These are phyloP conservation scores for Noctua comes DNA, from an alignment of 2,888 invertebrate species.

Conservation along the genomic window DNA sequence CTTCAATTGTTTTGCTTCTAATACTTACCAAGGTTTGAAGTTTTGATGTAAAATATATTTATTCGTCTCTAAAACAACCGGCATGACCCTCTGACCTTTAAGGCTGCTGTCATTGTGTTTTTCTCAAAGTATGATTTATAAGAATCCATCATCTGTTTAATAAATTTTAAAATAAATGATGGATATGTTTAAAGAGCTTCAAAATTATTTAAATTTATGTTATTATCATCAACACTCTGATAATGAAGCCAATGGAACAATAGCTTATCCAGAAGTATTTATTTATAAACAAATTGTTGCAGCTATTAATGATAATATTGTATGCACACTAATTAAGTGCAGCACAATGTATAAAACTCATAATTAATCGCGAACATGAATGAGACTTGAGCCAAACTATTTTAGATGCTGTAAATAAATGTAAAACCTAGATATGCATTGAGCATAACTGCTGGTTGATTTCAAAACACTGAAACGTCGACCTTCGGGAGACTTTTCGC, in stretches of 20 bases:
- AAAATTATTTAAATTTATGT: background rate
- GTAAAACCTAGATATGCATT: slow-evolving; percentile 73
- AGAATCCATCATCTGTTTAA: background rate
- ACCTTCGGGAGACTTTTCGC: slow-evolving; percentile 68
- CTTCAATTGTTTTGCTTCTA: background rate
- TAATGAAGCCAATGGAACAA: background rate
- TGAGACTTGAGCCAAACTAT: slow-evolving; percentile 12
- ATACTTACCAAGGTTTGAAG: background rate
- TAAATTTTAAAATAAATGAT: background rate
- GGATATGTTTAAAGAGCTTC: background rate
- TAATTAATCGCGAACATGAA: slow-evolving; percentile 23
- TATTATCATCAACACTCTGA: background rate
- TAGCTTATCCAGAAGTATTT: background rate
- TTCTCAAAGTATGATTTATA: background rate
- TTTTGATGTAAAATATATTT: background rate
- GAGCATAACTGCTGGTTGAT: slow-evolving; percentile 73
- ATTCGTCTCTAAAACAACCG: background rate
- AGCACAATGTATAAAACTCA: background rate
- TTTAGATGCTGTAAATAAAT: slow-evolving; percentile 61
- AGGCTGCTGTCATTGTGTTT: no score
- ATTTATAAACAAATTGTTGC: slow-evolving; percentile 19
- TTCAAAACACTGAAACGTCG: slow-evolving; percentile 78
- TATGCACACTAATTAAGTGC: background rate
- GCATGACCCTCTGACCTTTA: background rate
- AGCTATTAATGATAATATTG: background rate